Percentiles rank a stretch among this genome's conserved stretches.
Evolutionary conservation across 1,140 invertebrate species (phyloP).

Genomic region (Halictus rubicundus): DNA sequence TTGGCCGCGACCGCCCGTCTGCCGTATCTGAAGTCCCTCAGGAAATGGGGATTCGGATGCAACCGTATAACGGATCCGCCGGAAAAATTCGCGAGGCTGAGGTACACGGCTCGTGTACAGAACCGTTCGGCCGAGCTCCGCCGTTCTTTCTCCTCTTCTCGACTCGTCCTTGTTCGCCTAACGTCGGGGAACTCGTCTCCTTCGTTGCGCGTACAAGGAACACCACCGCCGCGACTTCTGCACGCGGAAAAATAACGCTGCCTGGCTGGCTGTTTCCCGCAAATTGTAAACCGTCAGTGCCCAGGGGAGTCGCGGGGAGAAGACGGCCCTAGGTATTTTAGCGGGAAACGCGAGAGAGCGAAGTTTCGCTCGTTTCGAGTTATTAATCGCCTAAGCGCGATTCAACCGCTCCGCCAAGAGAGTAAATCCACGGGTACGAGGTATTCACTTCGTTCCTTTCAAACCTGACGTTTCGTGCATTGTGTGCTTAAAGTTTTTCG

Average conservation of each 20-base stretch:
- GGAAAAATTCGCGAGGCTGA: slow-evolving; percentile 36
- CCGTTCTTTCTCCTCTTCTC: slow-evolving; percentile 15
- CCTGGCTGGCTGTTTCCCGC: slow-evolving; percentile 27
- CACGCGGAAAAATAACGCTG: slow-evolving; percentile 41
- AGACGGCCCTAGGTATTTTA: slow-evolving; percentile 24
- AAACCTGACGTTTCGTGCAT: background rate
- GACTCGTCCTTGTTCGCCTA: slow-evolving; percentile 12
- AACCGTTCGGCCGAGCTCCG: slow-evolving; percentile 2
- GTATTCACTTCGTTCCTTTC: background rate
- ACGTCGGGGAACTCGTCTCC: slow-evolving; percentile 21
- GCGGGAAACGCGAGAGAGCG: background rate
- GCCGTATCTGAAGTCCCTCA: slow-evolving; percentile 52
- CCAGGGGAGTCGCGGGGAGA: slow-evolving; percentile 3
- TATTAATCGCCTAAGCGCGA: slow-evolving; percentile 15
- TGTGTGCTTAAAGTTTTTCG: background rate
- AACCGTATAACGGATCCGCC: slow-evolving; percentile 43
- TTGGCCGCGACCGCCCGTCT: slow-evolving; percentile 56
- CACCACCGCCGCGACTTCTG: slow-evolving; percentile 18
- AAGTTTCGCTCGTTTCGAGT: slow-evolving; percentile 21
- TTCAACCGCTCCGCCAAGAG: background rate
- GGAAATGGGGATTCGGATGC: slow-evolving; percentile 62
- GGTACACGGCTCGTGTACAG: slow-evolving; percentile 32
- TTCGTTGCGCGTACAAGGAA: slow-evolving; percentile 15
- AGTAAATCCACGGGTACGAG: background rate
- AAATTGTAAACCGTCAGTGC: slow-evolving; percentile 37